These are phyloP conservation scores for Ricordea florida DNA, from an alignment of 92 coral and sea anemone genomes.

Conservation along the genomic window DNA sequence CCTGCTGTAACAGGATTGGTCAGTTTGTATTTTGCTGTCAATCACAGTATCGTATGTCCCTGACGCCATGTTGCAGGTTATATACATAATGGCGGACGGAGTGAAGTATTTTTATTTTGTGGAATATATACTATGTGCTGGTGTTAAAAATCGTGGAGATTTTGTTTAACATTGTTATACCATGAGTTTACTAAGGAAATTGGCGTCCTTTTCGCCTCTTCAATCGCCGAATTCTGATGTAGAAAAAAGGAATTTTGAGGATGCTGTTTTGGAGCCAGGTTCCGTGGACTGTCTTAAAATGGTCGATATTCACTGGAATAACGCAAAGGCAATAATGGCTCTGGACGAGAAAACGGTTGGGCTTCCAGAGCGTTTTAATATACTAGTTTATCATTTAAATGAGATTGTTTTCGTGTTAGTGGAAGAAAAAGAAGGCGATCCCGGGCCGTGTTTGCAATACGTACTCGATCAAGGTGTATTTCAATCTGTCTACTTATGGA, in stretches of 20 bases:
- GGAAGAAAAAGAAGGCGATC: constrained; percentile 91
- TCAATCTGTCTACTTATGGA: constrained; percentile 83
- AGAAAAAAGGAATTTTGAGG: constrained; percentile 54
- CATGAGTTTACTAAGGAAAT: constrained; percentile 85
- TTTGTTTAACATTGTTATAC: background rate
- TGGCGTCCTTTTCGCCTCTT: constrained; percentile 65
- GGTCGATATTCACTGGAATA: constrained; percentile 86
- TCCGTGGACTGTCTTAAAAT: constrained; percentile 70
- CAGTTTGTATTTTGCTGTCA: background rate
- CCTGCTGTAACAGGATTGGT: background rate
- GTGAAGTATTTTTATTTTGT: background rate
- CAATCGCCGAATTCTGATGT: constrained; percentile 64
- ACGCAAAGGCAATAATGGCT: constrained; percentile 78
- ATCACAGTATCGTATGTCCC: background rate
- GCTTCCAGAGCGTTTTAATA: constrained; percentile 83
- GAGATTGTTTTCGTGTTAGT: constrained; percentile 79
- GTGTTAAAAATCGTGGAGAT: constrained; percentile 22
- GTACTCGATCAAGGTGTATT: constrained; percentile 82
- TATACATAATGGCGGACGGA: constrained; percentile 22
- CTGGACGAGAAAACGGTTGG: constrained; percentile 82
- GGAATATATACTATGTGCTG: too few relatives aligned
- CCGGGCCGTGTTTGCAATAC: constrained; percentile 93
- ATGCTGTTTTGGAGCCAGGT: constrained; percentile 16
- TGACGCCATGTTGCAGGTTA: background rate
- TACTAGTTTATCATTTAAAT: constrained; percentile 84